Percentiles rank a stretch among this genome's conserved stretches.
Conservation (phyloP, 2,113 vertebrate species). For the Forbesichthys agassizii region DNA sequence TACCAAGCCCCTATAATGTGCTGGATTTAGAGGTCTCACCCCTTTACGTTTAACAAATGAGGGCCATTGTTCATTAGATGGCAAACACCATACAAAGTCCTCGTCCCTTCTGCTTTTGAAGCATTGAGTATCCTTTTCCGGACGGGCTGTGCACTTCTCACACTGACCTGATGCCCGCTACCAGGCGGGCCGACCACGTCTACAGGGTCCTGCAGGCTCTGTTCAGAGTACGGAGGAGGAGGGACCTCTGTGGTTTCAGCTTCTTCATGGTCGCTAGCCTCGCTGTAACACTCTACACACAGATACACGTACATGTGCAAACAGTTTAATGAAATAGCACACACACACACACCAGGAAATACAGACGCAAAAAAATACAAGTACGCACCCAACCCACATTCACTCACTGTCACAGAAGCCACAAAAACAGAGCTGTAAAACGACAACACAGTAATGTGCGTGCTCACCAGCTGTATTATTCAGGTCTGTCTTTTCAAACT, state of each 20-base stretch:
- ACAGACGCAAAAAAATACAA: background rate
- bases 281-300: slow-evolving; percentile 90
- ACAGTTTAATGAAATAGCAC: slow-evolving; percentile 11
- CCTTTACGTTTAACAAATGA: too few relatives aligned
- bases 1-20: too few relatives aligned
- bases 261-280: slow-evolving; percentile 93
- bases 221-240: slow-evolving; percentile 77
- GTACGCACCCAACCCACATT: background rate
- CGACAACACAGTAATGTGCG: background rate
- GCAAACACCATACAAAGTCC: background rate
- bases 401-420: background rate
- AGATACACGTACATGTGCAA: slow-evolving; percentile 19
- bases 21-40: too few relatives aligned
- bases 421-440: background rate
- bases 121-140: background rate
- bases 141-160: too few relatives aligned
- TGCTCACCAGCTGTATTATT: slow-evolving; percentile 60
- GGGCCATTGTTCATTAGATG: too few relatives aligned
- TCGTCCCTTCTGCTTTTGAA: background rate
- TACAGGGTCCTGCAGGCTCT: slow-evolving; percentile 62
- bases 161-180: slow-evolving; percentile 62
- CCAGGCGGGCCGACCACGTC: slow-evolving; percentile 49
- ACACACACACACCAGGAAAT: background rate
- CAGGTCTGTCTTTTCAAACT: slow-evolving; percentile 66
- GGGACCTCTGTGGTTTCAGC: slow-evolving; percentile 82